Conservation (phyloP, 2,888 invertebrate species). For the Spialia ferax region DNA sequence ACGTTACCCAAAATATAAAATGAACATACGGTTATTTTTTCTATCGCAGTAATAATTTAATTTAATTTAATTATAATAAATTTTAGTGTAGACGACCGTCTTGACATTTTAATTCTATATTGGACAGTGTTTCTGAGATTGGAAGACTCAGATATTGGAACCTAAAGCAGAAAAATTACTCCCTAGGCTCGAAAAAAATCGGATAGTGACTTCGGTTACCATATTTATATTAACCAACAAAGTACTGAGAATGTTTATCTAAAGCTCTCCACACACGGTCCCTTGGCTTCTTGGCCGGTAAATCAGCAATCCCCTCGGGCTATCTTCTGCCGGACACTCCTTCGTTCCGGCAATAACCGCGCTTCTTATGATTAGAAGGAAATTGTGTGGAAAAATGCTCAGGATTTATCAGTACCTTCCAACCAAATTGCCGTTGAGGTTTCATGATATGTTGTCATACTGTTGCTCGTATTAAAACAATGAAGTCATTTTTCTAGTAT, state of each 20-base stretch:
- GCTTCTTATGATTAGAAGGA: conserved; percentile 26
- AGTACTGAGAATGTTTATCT: neutral
- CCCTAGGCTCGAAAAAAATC: no score
- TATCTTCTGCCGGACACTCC: conserved; percentile 46
- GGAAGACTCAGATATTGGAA: no score
- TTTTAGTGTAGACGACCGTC: no score
- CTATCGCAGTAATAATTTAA: no score
- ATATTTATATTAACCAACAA: neutral
- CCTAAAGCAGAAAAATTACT: no score
- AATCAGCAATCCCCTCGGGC: conserved; percentile 54
- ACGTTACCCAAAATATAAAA: no score
- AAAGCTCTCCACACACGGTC: neutral
- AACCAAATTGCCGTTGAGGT: neutral
- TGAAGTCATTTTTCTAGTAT: neutral
- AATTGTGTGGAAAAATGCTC: conserved; percentile 7
- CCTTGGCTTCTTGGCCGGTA: conserved; percentile 40
- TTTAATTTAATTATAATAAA: no score
- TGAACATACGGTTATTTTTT: no score
- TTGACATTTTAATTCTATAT: no score
- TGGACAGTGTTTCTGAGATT: no score
- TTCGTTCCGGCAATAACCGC: conserved; percentile 31
- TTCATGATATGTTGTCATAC: neutral
- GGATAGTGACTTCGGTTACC: neutral
- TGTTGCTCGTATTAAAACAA: neutral
- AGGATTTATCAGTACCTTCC: neutral